Conservation (phyloP, 1,140 invertebrate species). For the Aphaenogaster rudis region DNA sequence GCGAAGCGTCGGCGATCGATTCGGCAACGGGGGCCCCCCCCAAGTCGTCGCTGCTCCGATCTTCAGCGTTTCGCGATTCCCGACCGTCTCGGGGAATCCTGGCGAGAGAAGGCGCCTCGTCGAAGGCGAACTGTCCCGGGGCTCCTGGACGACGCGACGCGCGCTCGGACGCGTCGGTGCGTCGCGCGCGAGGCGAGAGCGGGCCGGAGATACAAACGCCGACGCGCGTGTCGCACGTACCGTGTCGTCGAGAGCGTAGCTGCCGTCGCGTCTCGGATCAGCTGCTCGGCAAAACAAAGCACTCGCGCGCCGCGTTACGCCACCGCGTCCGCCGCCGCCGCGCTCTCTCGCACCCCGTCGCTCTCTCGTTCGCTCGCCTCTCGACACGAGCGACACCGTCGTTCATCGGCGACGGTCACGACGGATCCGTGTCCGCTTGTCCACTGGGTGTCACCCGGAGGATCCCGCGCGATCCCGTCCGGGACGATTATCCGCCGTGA, state of each 20-base stretch:
- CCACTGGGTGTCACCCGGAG: not conserved
- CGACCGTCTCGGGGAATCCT: not conserved
- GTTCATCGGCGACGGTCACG: constrained; percentile 21
- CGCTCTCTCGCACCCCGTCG: constrained; percentile 25
- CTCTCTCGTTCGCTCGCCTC: not conserved
- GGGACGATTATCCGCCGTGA: not conserved
- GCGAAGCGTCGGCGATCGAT: constrained; percentile 32
- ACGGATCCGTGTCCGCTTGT: not conserved
- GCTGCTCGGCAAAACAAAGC: constrained; percentile 85
- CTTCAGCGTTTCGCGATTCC: not conserved
- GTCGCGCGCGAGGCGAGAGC: no score
- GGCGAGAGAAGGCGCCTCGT: not conserved
- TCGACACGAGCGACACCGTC: constrained; percentile 17
- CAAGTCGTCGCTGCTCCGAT: not conserved
- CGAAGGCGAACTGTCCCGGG: not conserved
- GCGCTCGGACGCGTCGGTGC: no score
- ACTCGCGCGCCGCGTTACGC: constrained; percentile 71
- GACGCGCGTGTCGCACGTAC: constrained; percentile 31
- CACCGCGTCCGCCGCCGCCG: constrained; percentile 24
- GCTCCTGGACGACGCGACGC: not conserved
- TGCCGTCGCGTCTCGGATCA: constrained; percentile 75
- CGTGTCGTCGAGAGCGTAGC: constrained; percentile 10
- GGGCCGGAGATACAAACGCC: not conserved
- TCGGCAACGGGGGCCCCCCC: not conserved
- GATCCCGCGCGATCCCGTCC: not conserved